Base-by-base conservation (phyloP, 2,113 vertebrate species). In the Cariama cristata region DNA sequence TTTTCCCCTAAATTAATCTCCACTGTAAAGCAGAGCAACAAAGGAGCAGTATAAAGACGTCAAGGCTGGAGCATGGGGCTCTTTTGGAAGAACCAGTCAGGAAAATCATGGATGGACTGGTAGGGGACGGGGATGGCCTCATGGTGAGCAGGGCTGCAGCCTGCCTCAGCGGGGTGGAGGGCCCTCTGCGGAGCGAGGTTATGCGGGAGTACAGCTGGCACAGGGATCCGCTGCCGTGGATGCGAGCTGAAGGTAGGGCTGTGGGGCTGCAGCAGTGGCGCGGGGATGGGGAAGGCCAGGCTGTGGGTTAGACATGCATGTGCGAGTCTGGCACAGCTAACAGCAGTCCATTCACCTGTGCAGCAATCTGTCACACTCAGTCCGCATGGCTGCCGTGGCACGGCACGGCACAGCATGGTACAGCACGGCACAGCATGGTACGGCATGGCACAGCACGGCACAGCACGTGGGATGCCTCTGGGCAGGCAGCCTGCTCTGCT, bases 1-100 rank as follows among this genome's bases (percentile, higher is more conserved):
- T 74, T 88, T 8, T n/a, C 11, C 12, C 75, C 60, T 79, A 91
- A 92, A 93, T 97, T 92, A 96, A 97, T 98, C 96, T 97, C 79
- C 88, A 84, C 77, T 90, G 74, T 77, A 94, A 95, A 94, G 88
- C 63, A 67, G 30, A 90, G 52, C 68, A 77, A 74, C 79, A 95
- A 93, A 86, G 59, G 47, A 94, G 35, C 59, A 69, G 19, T 59
- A 47, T 21, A 88, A 94, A 79, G 74, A 40, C 3, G 5, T 67
- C 22, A 28, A 28, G 24, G 17, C 42, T 69, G 44, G 15, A 81
- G 44, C 0, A 0, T 33, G 35, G 45, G 55, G 58, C 52, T 87
- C 19, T 49, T 74, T 49, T 74, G 35, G 33, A 60, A 75, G 69
- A 72, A 35, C 33, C 10, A 30, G n/a, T 30, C 9, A 23, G 64